Evolutionary conservation across 2,888 invertebrate species (phyloP), one percentile per base, ranked within the genome.

Genomic region (Pterostichus niger): DNA sequence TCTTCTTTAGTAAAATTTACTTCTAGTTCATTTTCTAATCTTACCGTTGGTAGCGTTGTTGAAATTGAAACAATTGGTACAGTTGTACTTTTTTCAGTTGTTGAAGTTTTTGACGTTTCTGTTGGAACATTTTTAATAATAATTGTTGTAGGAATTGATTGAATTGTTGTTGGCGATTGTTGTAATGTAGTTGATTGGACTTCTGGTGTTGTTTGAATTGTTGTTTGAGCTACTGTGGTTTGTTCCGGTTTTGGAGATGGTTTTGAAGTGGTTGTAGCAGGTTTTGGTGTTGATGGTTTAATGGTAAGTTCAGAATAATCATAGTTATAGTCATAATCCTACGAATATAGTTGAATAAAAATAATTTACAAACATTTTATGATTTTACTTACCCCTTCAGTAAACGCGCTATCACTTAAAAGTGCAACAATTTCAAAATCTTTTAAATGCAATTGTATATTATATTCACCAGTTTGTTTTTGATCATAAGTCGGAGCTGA

Each of bases 401-500:
- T 93, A 86, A 90, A 86, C 3, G 92, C 90, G 52, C 92, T 91
- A 52, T 93, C 92, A 86, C 93, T 93, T 84, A 94, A 87, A 46
- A 95, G 88, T 6, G 94, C 95, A 86, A 96, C 92, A 86, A 96
- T 92, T 87, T 95, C 93, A 85, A 96, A 91, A 89, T 96, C 94
- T 90, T 96, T 96, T 85, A 96, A 90, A 89, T 94, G 94, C 84
- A 96, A 91, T 88, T 95, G 95, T 85, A 96, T 93, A 89, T 96
- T 96, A 85, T 94, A 92, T 86, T 95, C 94, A 17, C 96, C 96
- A 3, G 92, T 93, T 90, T 96, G 96, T 61, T 94, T 92, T 89
- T 96, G 96, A 89, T 96, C 95, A 89, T 91, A 92, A 82, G 87
- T 89, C 61, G 87, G 86, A 6, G 87, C 80, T 10, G 87, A 86